A percentile compares a stretch with the other conserved stretches of the same genome.
These are phyloP conservation scores for Podarcis cretensis DNA, from an alignment of 2,113 vertebrate species.

Conservation along the genomic window DNA sequence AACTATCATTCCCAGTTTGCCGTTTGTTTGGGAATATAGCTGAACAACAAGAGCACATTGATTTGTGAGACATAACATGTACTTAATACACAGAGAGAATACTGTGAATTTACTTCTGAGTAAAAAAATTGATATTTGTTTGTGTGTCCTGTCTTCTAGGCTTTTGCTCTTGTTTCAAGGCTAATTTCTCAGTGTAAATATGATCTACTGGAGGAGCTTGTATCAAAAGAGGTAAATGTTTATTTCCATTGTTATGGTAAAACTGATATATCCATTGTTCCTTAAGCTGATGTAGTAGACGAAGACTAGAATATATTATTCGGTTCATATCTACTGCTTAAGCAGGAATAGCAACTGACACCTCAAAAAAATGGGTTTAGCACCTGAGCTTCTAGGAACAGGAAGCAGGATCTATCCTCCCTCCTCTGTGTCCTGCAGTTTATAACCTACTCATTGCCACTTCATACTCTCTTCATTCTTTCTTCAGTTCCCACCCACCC, in stretches of 20 bases:
- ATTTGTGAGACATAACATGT: too few species aligned
- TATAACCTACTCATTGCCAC: background rate
- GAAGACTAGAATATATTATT: background rate
- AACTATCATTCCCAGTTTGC: background rate
- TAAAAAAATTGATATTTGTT: background rate
- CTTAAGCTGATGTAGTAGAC: background rate
- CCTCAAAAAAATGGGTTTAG: background rate
- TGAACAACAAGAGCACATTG: background rate
- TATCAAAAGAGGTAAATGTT: slow-evolving; percentile 85
- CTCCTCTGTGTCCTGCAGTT: too few species aligned
- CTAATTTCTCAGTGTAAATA: slow-evolving; percentile 89
- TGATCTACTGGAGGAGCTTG: slow-evolving; percentile 88
- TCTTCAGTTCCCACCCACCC: background rate
- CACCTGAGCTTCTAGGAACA: background rate
- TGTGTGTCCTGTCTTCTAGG: slow-evolving; percentile 73
- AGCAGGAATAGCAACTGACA: too few species aligned
- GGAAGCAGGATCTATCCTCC: background rate
- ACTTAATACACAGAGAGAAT: background rate
- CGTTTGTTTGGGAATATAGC: background rate
- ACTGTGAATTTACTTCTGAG: background rate
- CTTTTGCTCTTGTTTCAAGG: slow-evolving; percentile 90
- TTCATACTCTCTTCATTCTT: background rate
- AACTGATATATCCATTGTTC: slow-evolving; percentile 9
- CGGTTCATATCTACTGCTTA: background rate
- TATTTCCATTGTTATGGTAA: background rate